Percentiles rank a stretch among this genome's conserved stretches.
These are phyloP conservation scores for Drosophila ananassae DNA, from an alignment of 1,140 invertebrate species.

Conservation along the genomic window DNA sequence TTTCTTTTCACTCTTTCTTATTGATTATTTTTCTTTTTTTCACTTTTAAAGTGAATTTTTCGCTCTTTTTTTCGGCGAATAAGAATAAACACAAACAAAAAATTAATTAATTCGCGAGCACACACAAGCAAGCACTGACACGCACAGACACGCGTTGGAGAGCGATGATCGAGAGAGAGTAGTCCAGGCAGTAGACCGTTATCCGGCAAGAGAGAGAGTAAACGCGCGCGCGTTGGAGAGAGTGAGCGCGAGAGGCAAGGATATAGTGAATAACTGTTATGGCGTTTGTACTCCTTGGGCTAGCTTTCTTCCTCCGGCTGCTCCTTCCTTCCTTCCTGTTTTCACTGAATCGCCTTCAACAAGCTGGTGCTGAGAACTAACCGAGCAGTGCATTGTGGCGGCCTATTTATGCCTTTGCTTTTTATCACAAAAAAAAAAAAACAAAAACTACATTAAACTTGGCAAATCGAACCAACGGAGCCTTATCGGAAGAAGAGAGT, in stretches of 20 bases:
- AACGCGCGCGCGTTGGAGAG: slow-evolving; percentile 6
- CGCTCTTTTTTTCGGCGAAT: slow-evolving; percentile 1
- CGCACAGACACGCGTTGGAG: background rate
- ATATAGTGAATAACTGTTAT: slow-evolving; percentile 2
- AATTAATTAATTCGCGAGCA: slow-evolving; percentile 43
- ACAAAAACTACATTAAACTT: slow-evolving; percentile 11
- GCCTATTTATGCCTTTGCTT: slow-evolving; percentile 76
- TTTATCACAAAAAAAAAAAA: slow-evolving; percentile 57
- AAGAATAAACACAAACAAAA: slow-evolving; percentile 44
- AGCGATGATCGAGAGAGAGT: slow-evolving; percentile 2
- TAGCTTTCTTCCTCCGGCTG: slow-evolving; percentile 12
- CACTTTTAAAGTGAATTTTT: slow-evolving; percentile 15
- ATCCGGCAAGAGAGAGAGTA: background rate
- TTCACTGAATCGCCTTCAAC: slow-evolving; percentile 41
- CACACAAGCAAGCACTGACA: slow-evolving; percentile 19
- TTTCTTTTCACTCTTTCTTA: slow-evolving; percentile 32
- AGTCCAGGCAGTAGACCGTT: background rate
- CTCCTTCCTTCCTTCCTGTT: background rate
- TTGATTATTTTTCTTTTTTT: slow-evolving; percentile 32
- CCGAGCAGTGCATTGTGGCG: slow-evolving; percentile 31
- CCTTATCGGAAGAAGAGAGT: slow-evolving; percentile 33
- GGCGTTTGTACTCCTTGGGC: background rate
- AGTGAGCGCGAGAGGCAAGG: slow-evolving; percentile 29
- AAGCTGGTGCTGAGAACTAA: slow-evolving; percentile 55
- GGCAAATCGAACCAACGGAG: slow-evolving; percentile 16